phyloP scores from a whole-genome alignment of 2,888 invertebrate genomes.

The Drosophila paranaensis region DNA sequence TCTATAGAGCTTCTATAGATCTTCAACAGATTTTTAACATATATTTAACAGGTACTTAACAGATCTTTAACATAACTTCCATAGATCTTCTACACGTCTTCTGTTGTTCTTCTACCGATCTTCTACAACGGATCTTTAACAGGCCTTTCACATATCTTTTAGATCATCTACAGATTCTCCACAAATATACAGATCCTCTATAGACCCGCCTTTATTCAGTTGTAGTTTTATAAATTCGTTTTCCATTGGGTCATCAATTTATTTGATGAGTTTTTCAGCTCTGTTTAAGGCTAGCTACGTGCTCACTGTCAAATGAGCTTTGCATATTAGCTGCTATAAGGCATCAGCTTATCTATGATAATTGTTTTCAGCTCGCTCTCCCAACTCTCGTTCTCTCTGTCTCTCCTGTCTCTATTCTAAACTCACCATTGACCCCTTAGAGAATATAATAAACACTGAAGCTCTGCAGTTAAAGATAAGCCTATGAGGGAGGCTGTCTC shows the following conservation, averaged over 20 bases:
- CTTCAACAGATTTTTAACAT: not conserved
- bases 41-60: not conserved
- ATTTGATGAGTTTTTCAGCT: conserved; percentile 17
- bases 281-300: conserved; percentile 16
- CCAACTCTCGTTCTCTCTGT: not conserved
- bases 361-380: conserved; percentile 6
- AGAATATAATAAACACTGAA: not conserved
- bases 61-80: not conserved
- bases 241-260: not conserved
- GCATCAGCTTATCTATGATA: conserved; percentile 10
- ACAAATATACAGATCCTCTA: not conserved
- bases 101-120: not conserved
- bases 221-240: not conserved
- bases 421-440: conserved; percentile 20
- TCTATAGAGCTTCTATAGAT: not conserved
- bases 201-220: not conserved
- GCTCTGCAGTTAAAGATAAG: conserved; percentile 49
- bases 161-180: not conserved
- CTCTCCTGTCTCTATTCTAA: not conserved
- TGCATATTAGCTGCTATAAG: conserved; percentile 12
- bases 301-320: conserved; percentile 2
- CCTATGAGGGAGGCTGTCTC: conserved; percentile 18
- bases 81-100: not conserved
- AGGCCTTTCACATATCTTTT: not conserved
- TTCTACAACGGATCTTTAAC: not conserved